Conservation (phyloP, 2,113 vertebrate species). For the Syngnathus scovelli region DNA sequence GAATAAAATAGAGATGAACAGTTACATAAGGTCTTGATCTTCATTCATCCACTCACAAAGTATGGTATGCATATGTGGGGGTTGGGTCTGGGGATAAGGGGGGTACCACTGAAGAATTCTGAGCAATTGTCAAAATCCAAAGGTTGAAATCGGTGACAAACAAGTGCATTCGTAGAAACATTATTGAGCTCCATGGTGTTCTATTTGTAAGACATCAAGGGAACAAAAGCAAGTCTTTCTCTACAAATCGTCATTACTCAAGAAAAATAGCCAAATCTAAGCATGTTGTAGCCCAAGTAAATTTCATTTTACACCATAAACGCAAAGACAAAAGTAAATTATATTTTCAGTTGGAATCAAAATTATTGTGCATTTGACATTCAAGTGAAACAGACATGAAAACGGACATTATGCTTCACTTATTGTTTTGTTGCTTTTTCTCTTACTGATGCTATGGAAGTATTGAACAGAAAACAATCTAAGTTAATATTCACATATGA, state of each 20-base stretch:
- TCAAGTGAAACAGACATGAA: too few relatives aligned
- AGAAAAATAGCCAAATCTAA: too few relatives aligned
- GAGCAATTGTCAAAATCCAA: constrained; percentile 32
- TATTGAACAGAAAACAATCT: background rate
- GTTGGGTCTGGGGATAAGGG: background rate
- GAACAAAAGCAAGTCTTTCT: constrained; percentile 35
- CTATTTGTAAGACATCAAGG: constrained; percentile 53
- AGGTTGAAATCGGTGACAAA: background rate
- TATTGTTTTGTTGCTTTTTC: background rate
- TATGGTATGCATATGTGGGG: constrained; percentile 8
- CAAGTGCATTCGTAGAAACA: constrained; percentile 23
- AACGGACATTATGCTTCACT: too few relatives aligned
- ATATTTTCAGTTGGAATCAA: background rate
- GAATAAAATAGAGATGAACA: background rate
- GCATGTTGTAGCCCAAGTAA: too few relatives aligned
- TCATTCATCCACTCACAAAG: background rate
- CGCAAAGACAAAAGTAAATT: background rate
- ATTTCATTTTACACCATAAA: background rate
- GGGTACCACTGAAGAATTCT: background rate
- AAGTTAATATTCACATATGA: background rate
- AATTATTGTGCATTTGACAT: too few relatives aligned
- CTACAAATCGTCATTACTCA: constrained; percentile 6
- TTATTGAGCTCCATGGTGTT: constrained; percentile 46
- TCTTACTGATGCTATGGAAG: background rate
- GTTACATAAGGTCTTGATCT: background rate